phyloP scores from a whole-genome alignment of 2,888 invertebrate species.

The Gisinianus flammeolus region DNA sequence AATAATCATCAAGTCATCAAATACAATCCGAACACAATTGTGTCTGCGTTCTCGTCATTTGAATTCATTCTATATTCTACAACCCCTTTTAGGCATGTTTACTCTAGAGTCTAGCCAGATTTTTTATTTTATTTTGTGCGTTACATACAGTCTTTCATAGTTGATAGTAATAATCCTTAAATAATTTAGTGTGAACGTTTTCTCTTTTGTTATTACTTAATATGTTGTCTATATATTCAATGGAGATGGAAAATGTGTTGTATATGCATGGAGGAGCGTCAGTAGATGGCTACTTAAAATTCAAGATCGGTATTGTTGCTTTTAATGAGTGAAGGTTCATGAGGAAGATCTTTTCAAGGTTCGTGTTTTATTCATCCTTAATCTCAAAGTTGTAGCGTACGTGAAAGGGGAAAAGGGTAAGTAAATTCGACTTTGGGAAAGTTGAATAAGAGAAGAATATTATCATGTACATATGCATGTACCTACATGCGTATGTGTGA shows the following conservation, averaged over 20 bases:
- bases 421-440: neutral
- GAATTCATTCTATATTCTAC: neutral
- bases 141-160: neutral
- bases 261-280: neutral
- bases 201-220: neutral
- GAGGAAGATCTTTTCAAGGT: neutral
- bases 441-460: neutral
- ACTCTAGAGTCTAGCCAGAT: neutral
- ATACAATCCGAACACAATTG: neutral
- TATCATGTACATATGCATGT: neutral
- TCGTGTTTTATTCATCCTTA: constrained; percentile 16
- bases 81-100: too few species aligned
- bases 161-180: neutral
- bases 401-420: neutral
- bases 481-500: neutral
- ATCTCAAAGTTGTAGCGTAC: constrained; percentile 4
- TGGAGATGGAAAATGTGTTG: neutral
- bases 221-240: neutral
- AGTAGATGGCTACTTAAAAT: constrained; percentile 15
- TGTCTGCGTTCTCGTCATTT: neutral
- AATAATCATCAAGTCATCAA: neutral
- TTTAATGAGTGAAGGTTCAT: constrained; percentile 15
- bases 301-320: constrained; percentile 12
- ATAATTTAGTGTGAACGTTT: neutral
- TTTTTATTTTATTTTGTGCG: neutral